Evolutionary conservation across 92 coral and sea anemone species (phyloP), one percentile per base, ranked within the genome.

Genomic region (Epizoanthus fatuus): DNA sequence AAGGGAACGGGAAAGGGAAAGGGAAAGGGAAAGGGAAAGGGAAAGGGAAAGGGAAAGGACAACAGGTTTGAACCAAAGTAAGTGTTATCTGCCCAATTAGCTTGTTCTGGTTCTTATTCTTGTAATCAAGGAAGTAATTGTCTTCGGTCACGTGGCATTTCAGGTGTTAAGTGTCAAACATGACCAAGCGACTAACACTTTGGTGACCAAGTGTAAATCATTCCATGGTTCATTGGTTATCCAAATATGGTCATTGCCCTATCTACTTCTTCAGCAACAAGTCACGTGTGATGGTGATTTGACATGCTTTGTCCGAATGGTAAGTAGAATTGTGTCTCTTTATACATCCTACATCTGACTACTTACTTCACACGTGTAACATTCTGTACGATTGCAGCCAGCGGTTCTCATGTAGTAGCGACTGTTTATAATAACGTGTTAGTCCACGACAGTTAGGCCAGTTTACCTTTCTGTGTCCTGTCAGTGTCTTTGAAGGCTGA

Each of bases 241-340:
- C 82, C 99, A 92, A 69, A 86, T 96, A 75, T 92, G 99, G 95
- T 86, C 92, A 9, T 86, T 96, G 14, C 99, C 99, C 22, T 68
- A 81, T 78, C 69, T 96, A 13, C 75, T 65, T 63, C 88, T 94
- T 76, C 80, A 79, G 22, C 86, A 72, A 32, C 92, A 88, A 58
- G 75, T 96, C 73, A 91, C 81, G 39, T 95, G 95, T 81, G 93
- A 90, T 2, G 86, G 87, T 8, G 96, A 96, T 90, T 74, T 96
- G 86, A 91, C 96, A 4, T 96, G 99, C 59, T 92, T 80, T 81
- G 95, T 91, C 72, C 87, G 94, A 84, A 94, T 96, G 99, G 99
- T 96, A 73, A 78, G 94, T 67, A 45, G 12, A 55, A 14, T 39
- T 25, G 38, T 7, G n/a, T 25, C 22, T 56, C 12, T 4, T 7